Percentiles rank a stretch among this genome's conserved stretches.
phyloP scores from a whole-genome alignment of 2,888 invertebrate genomes.

The Teinopalpus imperialis region DNA sequence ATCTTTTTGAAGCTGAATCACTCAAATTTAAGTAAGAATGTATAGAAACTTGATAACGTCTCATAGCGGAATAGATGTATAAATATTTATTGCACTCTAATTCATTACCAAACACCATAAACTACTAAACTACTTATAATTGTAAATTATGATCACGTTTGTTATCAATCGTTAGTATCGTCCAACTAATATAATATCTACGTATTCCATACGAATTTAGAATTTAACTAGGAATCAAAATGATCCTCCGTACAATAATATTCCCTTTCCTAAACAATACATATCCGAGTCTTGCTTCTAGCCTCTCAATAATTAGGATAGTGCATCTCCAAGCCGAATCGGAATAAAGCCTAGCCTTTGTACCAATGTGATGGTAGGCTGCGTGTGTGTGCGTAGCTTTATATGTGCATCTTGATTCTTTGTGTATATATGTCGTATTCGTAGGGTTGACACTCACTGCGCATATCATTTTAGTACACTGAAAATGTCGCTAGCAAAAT shows the following conservation, averaged over 20 bases:
- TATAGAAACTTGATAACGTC: too few species aligned
- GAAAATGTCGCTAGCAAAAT: not conserved
- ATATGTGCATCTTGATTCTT: constrained; percentile 61
- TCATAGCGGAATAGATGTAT: too few species aligned
- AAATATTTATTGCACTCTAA: too few species aligned
- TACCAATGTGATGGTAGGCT: constrained; percentile 49
- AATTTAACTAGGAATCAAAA: constrained; percentile 15
- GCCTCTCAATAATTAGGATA: constrained; percentile 81
- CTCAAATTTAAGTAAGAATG: too few species aligned
- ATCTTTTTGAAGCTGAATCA: too few species aligned
- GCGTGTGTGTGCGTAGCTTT: constrained; percentile 38
- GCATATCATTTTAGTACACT: constrained; percentile 6
- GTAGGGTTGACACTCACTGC: constrained; percentile 34
- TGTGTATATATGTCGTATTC: constrained; percentile 48
- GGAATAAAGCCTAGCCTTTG: constrained; percentile 76
- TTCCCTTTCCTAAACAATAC: constrained; percentile 53
- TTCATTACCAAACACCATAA: too few species aligned
- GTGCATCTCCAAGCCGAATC: constrained; percentile 84
- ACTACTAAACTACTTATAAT: too few species aligned
- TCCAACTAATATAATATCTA: too few species aligned
- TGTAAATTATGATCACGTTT: too few species aligned
- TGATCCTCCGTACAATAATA: constrained; percentile 37
- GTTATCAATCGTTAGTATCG: too few species aligned
- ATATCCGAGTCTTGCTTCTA: constrained; percentile 49
- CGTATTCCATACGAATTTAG: not conserved